A percentile compares a stretch with the other conserved stretches of the same genome.
These are phyloP conservation scores for Cyrtorhinus lividipennis DNA, from an alignment of 1,140 invertebrate species.

Conservation along the genomic window DNA sequence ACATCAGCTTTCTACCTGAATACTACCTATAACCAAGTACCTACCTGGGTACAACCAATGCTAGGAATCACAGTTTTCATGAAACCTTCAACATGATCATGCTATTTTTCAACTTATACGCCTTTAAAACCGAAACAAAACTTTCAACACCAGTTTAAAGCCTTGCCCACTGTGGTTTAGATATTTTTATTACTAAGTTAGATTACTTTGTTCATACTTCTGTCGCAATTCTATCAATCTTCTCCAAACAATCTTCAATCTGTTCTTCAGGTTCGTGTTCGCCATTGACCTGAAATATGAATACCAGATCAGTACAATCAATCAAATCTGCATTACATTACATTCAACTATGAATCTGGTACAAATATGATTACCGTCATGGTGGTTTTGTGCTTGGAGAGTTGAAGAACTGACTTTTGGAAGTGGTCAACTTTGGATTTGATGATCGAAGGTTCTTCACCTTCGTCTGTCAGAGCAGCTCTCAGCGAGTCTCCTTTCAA, in stretches of 20 bases:
- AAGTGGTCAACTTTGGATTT: conserved; percentile 19
- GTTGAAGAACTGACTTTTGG: conserved; percentile 13
- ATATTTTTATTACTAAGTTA: neutral
- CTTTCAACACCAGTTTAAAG: neutral
- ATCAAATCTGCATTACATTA: neutral
- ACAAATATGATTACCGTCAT: conserved; percentile 13
- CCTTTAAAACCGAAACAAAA: neutral
- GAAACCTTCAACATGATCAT: neutral
- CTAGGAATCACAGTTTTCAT: no score
- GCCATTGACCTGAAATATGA: neutral
- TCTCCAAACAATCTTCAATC: neutral
- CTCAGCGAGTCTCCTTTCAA: conserved; percentile 11
- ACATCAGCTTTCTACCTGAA: no score
- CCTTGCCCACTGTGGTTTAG: no score
- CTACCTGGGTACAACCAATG: no score
- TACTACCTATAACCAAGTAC: no score
- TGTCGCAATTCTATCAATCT: neutral
- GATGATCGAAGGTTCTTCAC: conserved; percentile 9
- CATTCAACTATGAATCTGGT: neutral
- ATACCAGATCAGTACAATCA: neutral
- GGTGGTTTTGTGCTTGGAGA: conserved; percentile 17
- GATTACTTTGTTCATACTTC: neutral
- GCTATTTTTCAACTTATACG: neutral
- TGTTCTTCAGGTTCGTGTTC: neutral
- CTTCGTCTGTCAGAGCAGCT: conserved; percentile 5